Evolutionary conservation across 2,113 vertebrate species (phyloP).

Genomic region (Heteronetta atricapilla): DNA sequence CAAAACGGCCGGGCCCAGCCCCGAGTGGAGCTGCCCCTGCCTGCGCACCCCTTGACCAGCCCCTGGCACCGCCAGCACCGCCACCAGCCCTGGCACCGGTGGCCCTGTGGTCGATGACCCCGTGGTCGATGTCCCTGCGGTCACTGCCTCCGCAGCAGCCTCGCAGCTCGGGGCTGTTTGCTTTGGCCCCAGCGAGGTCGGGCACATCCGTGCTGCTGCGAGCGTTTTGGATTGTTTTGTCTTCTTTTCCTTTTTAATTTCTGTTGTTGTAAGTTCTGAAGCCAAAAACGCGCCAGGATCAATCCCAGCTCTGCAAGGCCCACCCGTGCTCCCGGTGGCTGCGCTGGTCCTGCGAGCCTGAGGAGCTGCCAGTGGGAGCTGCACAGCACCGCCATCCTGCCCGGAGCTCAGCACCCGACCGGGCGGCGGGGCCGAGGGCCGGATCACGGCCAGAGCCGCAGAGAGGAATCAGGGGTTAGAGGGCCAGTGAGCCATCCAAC

Average conservation of each 20-base stretch:
- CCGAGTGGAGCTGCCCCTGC: neutral
- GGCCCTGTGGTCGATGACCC: neutral
- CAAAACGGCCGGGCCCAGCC: fast-evolving
- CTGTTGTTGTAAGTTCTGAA: neutral
- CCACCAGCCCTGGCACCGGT: neutral
- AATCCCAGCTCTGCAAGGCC: neutral
- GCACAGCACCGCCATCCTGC: neutral
- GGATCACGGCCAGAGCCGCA: neutral
- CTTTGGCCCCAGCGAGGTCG: neutral
- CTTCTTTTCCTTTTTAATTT: neutral
- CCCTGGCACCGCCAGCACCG: fast-evolving
- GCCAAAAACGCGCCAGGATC: neutral
- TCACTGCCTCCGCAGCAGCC: neutral
- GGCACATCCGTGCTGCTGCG: neutral
- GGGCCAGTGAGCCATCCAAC: neutral
- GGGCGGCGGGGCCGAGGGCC: neutral
- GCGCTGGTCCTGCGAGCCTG: neutral
- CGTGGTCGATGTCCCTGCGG: fast-evolving
- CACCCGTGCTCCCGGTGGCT: neutral
- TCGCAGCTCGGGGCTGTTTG: neutral
- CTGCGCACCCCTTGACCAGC: no score
- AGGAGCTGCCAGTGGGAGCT: neutral
- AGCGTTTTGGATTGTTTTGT: neutral
- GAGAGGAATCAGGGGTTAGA: neutral
- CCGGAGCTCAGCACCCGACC: fast-evolving